Base-by-base conservation (phyloP, 2,888 invertebrate species). In the Mylabris sibirica region DNA sequence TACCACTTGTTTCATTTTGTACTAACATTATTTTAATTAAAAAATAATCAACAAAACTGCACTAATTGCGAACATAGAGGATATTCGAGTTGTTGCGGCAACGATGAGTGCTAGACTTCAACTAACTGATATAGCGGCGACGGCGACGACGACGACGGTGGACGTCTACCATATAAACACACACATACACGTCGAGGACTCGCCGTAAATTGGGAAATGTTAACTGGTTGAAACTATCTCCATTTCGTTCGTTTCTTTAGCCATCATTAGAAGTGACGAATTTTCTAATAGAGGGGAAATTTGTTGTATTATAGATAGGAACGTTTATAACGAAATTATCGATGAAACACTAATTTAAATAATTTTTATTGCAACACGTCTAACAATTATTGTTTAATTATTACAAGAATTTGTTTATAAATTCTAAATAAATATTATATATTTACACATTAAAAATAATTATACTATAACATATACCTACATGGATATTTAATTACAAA, bases 1-100 rank as follows among this genome's bases (percentile, higher is more conserved):
- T 72, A 71, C 77, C 68, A 59, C 74, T 76, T 61, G 73, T 71
- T 17, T 81, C 81, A 70, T 76, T 75, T 72, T 82, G 80, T 76
- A 83, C 79, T 73, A 81, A 75, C 81, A 83, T 57, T 57, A 44
- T 44, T 44, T 44, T 44, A 44, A 44, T 44, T 17, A 44, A 17
- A 44, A 8, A 17, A 44, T n/a, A 41, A 41, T 41, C n/a, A 44
- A 17, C n/a, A n/a, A 44, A 44, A 4, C n/a, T n/a, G 44, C 11
- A 41, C n/a, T n/a, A 17, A 17, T n/a, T n/a, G 12, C n/a, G n/a
- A 44, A 17, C 44, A 44, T 44, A 3, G 38, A 38, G 11, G 11
- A 1, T n/a, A 53, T 57, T 57, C 57, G 57, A 57, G 57, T 53
- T 44, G 44, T n/a, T 57, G 57, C 57, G 57, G 24, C 57, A 14